Evolutionary conservation across 2,797 vertebrate species (phyloP).

Genomic region (Muscicapa striata): DNA sequence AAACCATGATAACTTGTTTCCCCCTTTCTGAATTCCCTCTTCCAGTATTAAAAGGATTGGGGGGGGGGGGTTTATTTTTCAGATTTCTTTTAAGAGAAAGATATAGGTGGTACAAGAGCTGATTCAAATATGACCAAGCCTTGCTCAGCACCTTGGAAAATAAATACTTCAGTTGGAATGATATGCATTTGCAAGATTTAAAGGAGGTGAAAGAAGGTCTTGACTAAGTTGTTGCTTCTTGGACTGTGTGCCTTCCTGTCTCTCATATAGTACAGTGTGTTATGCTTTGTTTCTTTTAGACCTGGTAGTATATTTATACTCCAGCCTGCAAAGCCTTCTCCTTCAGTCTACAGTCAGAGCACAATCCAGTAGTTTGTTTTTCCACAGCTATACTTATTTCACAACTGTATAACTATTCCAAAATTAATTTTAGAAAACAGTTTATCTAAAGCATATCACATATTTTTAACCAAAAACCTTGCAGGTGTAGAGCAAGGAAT

Average conservation of each 20-base stretch:
- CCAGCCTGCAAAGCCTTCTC: not conserved
- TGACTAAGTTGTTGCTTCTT: slow-evolving; percentile 7
- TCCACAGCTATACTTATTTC: slow-evolving; percentile 4
- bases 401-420: not conserved
- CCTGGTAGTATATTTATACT: slow-evolving; percentile 53
- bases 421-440: slow-evolving; percentile 21
- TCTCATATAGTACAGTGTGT: not conserved
- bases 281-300: slow-evolving; percentile 50
- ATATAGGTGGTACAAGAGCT: not conserved
- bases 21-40: slow-evolving; percentile 6
- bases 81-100: not conserved
- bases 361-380: slow-evolving; percentile 41
- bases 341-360: not conserved
- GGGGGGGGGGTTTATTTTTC: not conserved
- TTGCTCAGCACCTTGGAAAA: slow-evolving; percentile 4
- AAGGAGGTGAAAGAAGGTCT: slow-evolving; percentile 41
- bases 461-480: not conserved
- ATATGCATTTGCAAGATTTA: not conserved
- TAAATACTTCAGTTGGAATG: slow-evolving; percentile 2
- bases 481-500: slow-evolving; percentile 4
- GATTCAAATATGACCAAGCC: not conserved
- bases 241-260: slow-evolving; percentile 14
- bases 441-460: not conserved
- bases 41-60: not conserved
- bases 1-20: slow-evolving; percentile 32